A percentile compares a stretch with the other conserved stretches of the same genome.
These are phyloP conservation scores for Tapera naevia DNA, from an alignment of 2,797 vertebrate genomes.

Conservation along the genomic window DNA sequence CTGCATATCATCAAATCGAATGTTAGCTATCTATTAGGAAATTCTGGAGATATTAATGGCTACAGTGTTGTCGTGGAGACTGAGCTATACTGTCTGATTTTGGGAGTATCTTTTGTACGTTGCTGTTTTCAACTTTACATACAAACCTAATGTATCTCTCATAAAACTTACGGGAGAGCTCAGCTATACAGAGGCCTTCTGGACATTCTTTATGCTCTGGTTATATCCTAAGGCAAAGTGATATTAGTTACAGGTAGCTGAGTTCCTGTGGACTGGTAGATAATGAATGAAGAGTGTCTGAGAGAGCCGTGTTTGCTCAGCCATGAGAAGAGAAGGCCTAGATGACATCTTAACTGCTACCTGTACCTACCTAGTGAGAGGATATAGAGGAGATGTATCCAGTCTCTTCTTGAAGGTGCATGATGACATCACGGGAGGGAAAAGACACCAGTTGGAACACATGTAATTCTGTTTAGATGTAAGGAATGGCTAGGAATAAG, in stretches of 20 bases:
- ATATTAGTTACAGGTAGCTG: not conserved
- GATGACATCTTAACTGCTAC: not conserved
- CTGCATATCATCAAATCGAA: not conserved
- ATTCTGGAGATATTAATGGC: not conserved
- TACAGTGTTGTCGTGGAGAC: not conserved
- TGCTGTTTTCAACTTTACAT: not conserved
- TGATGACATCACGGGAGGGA: not conserved
- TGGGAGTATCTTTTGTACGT: not conserved
- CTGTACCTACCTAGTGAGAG: not conserved
- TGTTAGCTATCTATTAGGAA: not conserved
- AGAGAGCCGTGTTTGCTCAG: not conserved
- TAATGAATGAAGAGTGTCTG: not conserved
- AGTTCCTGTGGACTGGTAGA: not conserved
- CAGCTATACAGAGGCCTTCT: not conserved
- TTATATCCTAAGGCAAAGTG: not conserved
- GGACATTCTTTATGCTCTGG: not conserved
- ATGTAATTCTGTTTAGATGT: not conserved
- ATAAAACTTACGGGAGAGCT: not conserved
- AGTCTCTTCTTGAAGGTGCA: not conserved
- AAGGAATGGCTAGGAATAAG: not conserved
- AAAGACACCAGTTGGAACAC: not conserved
- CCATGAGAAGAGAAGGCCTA: not conserved
- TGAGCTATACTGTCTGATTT: not conserved
- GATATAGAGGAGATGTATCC: not conserved
- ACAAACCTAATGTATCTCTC: not conserved